Base-by-base conservation (phyloP, 2,113 vertebrate genomes). In the Montifringilla adamsi region DNA sequence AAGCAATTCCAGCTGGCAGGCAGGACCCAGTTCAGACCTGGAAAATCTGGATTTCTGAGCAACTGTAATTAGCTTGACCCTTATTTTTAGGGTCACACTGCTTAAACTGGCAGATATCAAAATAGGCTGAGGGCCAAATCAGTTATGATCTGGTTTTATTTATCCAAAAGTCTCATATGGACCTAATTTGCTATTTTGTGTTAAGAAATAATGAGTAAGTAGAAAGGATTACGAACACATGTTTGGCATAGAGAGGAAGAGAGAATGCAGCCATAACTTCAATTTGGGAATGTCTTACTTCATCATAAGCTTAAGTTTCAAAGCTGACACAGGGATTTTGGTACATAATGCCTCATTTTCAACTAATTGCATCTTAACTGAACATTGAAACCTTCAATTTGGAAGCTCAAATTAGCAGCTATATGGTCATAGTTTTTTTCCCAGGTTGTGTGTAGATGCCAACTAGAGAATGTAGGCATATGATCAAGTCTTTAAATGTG, bases 251-350 rank as follows among this genome's bases (percentile, higher is more conserved):
- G 44, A 68, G 24, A 91, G 13, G 22, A 87, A 68, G 31, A 81
- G 24, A 87, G 63, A 93, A 79, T 30, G 62, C 58, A 87, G 67
- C 41, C 70, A 49, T 85, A 56, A 82, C 53, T 84, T 79, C 66
- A 67, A 24, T 82, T 91, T 83, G 53, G 22, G 87, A 95, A 85
- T 46, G 37, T 68, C 75, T 79, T 87, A 60, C 69, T 90, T 90
- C 82, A 88, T 90, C 78, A 76, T 62, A 53, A 93, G 78, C 69
- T 95, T 87, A 94, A 73, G n/a, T 79, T 90, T 72, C 75, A 90
- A 81, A 91, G 85, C 82, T 93, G 90, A 85, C 85, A 76, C 1
- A 4, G 35, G 39, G 35, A 94, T 84, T 95, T 89, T 91, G 30
- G 77, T 93, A 78, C 62, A 66, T 89, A 87, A 87, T 49, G 37